These are phyloP conservation scores for Noctua pronuba DNA, from an alignment of 2,888 invertebrate species.

Conservation along the genomic window DNA sequence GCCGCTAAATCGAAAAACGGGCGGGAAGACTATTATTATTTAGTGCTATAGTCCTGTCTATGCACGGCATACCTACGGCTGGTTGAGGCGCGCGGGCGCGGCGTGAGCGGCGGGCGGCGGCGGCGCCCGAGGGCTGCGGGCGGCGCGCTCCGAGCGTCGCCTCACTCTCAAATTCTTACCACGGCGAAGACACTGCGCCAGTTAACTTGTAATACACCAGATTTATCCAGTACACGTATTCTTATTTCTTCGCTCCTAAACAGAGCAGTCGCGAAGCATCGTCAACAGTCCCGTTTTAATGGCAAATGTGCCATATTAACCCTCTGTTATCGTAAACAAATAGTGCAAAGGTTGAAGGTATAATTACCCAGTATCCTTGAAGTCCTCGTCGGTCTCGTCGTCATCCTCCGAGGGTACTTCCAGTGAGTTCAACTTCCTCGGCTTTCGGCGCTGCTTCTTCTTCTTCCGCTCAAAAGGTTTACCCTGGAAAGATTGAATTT, in stretches of 20 bases:
- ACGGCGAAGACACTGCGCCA: too few relatives aligned
- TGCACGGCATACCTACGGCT: too few relatives aligned
- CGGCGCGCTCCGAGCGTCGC: too few relatives aligned
- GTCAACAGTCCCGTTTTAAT: too few relatives aligned
- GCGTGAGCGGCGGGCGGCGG: too few relatives aligned
- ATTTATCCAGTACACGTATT: too few relatives aligned
- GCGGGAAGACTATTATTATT: not conserved
- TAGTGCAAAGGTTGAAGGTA: not conserved
- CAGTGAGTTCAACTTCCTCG: constrained; percentile 94
- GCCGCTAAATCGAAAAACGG: not conserved
- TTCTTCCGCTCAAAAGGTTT: constrained; percentile 83
- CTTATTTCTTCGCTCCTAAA: too few relatives aligned
- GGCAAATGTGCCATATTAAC: not conserved
- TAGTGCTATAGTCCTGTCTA: not conserved
- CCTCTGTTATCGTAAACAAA: not conserved
- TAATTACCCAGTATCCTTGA: constrained; percentile 94
- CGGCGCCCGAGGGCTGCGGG: too few relatives aligned
- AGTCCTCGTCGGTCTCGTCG: constrained; percentile 97
- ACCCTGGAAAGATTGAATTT: constrained; percentile 70
- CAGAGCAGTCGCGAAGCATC: too few relatives aligned
- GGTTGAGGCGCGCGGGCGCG: too few relatives aligned
- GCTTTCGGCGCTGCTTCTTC: constrained; percentile 90
- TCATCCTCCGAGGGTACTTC: constrained; percentile 95
- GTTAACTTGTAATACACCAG: too few relatives aligned
- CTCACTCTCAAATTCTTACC: too few relatives aligned